Evolutionary conservation across 2,888 invertebrate species (phyloP).

Genomic region (Microchrysa polita): DNA sequence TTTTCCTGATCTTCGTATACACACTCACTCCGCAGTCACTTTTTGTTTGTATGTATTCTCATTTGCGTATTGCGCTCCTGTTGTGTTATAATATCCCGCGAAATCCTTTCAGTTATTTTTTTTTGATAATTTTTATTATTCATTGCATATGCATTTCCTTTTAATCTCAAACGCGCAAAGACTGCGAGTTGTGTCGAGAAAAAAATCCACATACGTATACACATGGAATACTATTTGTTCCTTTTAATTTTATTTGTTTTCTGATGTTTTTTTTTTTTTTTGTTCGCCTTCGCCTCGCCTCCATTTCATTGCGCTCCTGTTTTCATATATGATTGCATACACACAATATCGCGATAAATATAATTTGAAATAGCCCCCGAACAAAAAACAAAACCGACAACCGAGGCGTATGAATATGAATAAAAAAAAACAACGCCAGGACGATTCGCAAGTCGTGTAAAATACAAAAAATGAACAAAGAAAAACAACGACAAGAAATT

Average conservation of each 20-base stretch:
- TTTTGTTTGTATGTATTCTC: not conserved
- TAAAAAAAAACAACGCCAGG: not conserved
- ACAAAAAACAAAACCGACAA: too few species aligned
- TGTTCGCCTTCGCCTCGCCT: not conserved
- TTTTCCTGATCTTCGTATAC: not conserved
- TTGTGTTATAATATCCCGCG: not conserved
- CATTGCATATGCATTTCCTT: not conserved
- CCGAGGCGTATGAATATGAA: not conserved
- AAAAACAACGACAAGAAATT: not conserved
- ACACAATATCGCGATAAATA: constrained; percentile 41
- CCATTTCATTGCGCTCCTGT: constrained; percentile 29
- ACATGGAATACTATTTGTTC: not conserved
- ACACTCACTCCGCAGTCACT: not conserved
- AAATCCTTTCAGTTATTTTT: not conserved
- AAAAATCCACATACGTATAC: not conserved
- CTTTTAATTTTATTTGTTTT: not conserved
- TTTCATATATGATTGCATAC: constrained; percentile 20
- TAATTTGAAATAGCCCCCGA: constrained; percentile 32
- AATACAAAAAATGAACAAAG: not conserved
- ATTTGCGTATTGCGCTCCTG: not conserved
- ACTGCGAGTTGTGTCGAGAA: not conserved
- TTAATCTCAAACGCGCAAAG: not conserved
- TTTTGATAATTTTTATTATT: not conserved
- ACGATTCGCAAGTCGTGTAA: not conserved
- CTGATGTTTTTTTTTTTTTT: constrained; percentile 10